Evolutionary conservation across 2,797 vertebrate genomes (phyloP), one percentile per base, ranked within the genome.

Genomic region (Danio jaintianensis): DNA sequence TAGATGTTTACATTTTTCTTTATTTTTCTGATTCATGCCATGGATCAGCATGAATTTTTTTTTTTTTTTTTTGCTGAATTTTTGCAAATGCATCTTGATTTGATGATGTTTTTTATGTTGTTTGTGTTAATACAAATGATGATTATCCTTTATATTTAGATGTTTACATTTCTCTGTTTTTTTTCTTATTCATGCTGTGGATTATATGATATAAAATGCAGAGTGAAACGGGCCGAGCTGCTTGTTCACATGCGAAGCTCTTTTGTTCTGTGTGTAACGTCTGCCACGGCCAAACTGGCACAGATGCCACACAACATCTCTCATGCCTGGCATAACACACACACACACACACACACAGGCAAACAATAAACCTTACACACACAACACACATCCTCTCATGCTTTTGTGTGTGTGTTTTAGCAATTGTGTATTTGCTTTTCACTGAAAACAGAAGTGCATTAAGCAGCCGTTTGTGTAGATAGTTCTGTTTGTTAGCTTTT

Each of bases 231-330:
- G 53, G 58, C 45, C 45, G 45, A 63, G 45, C 50, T 8, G 45
- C 29, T n/a, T 20, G 47, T 20, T 63, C 73, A 29, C n/a, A 52
- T 29, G 18, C 42, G 4, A 40, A 66, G 29, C 43, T 70, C 76
- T 78, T 78, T 77, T 78, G 76, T 78, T 78, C 55, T 78, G 64
- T 47, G 61, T 7, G 15, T 18, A 69, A 22, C 66, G 55, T 59
- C 66, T 78, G 80, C 45, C 66, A 68, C 16, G 43, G 55, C 72
- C 72, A 61, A 59, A 75, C 74, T 68, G 72, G 64, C 64, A 66
- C 43, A 43, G 59, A 67, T 81, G 80, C 73, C 80, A 76, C 55
- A 43, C 47, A 22, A 75, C 70, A 75, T 67, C 63, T 52, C 55
- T 48, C 64, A 61, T 43, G 62, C 18, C 73, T 16, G 52, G 64